Conservation (phyloP, 2,113 vertebrate species). For the Vulpes lagopus region DNA sequence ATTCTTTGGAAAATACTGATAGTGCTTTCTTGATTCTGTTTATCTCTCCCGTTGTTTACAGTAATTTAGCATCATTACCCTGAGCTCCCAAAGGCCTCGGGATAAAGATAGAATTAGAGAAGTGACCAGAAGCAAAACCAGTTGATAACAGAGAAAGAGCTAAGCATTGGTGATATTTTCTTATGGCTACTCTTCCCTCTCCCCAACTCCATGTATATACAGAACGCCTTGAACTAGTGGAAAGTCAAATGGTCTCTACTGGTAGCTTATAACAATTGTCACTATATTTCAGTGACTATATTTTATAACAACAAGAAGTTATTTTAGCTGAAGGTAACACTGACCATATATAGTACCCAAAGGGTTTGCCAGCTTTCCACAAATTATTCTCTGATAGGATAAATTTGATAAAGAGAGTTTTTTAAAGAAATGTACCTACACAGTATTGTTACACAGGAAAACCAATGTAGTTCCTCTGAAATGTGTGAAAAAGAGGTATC, state of each 20-base stretch:
- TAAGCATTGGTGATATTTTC: not conserved
- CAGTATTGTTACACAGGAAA: not conserved
- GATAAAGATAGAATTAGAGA: not conserved
- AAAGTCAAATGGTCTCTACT: conserved; percentile 34
- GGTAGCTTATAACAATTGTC: conserved; percentile 12
- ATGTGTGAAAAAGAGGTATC: not conserved
- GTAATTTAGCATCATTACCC: not conserved
- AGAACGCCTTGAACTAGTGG: not conserved
- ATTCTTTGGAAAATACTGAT: conserved; percentile 6
- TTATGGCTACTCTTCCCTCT: not conserved
- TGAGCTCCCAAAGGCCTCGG: not conserved
- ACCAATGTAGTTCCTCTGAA: conserved; percentile 10
- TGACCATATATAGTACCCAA: not conserved
- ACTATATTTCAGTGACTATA: not conserved
- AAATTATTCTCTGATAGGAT: not conserved
- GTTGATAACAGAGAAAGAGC: not conserved
- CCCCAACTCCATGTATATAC: not conserved
- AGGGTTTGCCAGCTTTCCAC: not conserved
- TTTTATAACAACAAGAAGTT: conserved; percentile 24
- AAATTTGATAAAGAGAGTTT: not conserved
- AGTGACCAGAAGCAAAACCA: conserved; percentile 1
- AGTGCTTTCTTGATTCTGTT: not conserved
- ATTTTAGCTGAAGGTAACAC: conserved; percentile 7
- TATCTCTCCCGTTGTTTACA: conserved; percentile 4
- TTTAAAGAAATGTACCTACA: conserved; percentile 7